Evolutionary conservation across 2,113 vertebrate genomes (phyloP), one percentile per base, ranked within the genome.

Genomic region (Salvator merianae): DNA sequence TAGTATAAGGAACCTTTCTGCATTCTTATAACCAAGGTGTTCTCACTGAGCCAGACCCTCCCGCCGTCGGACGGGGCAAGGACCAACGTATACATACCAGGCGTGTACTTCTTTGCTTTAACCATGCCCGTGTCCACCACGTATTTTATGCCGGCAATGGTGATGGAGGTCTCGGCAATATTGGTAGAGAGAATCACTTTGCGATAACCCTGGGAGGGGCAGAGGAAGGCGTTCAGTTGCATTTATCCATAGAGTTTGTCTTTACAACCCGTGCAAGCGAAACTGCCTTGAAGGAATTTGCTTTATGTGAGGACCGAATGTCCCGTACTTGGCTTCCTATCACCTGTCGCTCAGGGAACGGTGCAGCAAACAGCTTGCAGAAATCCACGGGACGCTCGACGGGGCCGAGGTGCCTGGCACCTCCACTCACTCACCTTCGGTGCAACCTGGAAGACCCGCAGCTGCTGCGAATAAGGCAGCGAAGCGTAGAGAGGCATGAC

Each of bases 81-180:
- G 76, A 28, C 55, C 34, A 28, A 62, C 79, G 30, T 2, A 69
- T 72, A 87, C 96, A 97, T 89, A 99, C 99, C 98, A 69, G 99
- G 98, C 84, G 93, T 99, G 95, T 98, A 99, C 71, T 97, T 97
- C 94, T 99, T 99, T 83, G 98, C 98, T 94, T 99, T 99, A 82
- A 99, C 98, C 98, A 99, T 99, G 91, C 99, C 99, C 0, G 98
- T 98, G 94, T 99, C 99, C 65, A 99, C 96, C 83, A 99, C 97
- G 0, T 95, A 98, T 94, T 99, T 99, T 86, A 99, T 99, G 79
- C 98, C 98, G 0, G 98, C 89, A 86, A 99, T 99, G 81, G 99
- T 99, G 87, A 99, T 96, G 22, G 99, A 99, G 5, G 98, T 99
- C 93, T 99, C 99, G 0, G 99, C 98, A 0, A 99, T 98, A 95